Evolutionary conservation across 2,797 vertebrate species (phyloP).

Genomic region (Pogonophryne albipinna): DNA sequence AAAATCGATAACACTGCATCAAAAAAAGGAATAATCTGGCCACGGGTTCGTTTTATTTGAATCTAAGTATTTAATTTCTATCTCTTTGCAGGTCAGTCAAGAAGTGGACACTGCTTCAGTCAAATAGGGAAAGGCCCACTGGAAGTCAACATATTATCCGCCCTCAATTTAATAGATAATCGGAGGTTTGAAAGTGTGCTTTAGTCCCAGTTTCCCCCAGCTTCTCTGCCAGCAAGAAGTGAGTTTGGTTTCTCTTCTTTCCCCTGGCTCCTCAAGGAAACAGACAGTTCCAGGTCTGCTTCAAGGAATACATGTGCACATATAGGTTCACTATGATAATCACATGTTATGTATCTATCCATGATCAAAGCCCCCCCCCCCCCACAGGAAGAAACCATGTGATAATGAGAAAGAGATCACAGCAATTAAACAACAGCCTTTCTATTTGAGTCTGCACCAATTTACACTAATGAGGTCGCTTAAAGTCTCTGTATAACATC

Average conservation of each 20-base stretch:
- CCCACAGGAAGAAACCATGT: background rate
- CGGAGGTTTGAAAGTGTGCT: background rate
- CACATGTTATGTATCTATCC: background rate
- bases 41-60: background rate
- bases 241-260: slow-evolving; percentile 8
- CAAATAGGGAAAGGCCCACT: background rate
- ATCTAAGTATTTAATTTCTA: background rate
- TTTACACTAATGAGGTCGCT: slow-evolving; percentile 19
- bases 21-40: background rate
- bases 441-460: background rate
- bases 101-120: background rate
- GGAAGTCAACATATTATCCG: slow-evolving; percentile 1
- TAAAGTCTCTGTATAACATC: background rate
- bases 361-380: background rate
- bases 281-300: slow-evolving; percentile 40
- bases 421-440: slow-evolving; percentile 19
- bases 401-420: slow-evolving; percentile 22
- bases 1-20: background rate
- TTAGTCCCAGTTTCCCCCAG: background rate
- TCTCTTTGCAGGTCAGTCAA: background rate
- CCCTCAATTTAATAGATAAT: background rate
- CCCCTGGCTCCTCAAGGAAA: slow-evolving; percentile 20
- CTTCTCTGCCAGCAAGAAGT: background rate
- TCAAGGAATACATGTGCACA: slow-evolving; percentile 16
- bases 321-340: background rate